Percentiles rank a stretch among this genome's conserved stretches.
These are phyloP conservation scores for Tinea trinotella DNA, from an alignment of 2,888 invertebrate genomes.

Conservation along the genomic window DNA sequence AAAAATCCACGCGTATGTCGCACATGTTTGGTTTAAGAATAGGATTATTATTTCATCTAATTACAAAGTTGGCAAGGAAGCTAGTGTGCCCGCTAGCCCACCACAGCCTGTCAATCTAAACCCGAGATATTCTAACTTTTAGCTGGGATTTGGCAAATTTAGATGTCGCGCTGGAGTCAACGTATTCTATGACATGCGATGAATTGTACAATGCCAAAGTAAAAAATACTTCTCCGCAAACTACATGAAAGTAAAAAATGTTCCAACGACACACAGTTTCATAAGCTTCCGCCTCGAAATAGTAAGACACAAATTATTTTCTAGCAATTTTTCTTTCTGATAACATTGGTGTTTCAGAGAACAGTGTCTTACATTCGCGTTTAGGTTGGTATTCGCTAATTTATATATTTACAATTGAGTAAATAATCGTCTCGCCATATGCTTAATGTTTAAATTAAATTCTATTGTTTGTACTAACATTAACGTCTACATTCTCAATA, in stretches of 20 bases:
- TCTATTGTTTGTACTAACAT: background rate
- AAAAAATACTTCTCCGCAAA: slow-evolving; percentile 37
- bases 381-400: background rate
- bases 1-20: background rate
- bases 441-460: background rate
- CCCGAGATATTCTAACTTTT: slow-evolving; percentile 47
- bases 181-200: slow-evolving; percentile 57
- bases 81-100: slow-evolving; percentile 32
- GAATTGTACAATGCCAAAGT: slow-evolving; percentile 41
- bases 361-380: background rate
- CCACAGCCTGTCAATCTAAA: slow-evolving; percentile 49
- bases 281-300: slow-evolving; percentile 19
- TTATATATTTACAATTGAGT: background rate
- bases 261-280: slow-evolving; percentile 44
- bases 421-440: background rate
- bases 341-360: background rate
- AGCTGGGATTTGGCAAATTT: slow-evolving; percentile 53
- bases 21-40: slow-evolving; percentile 9
- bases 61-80: slow-evolving; percentile 68
- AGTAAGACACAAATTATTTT: background rate
- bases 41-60: slow-evolving; percentile 47
- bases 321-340: background rate
- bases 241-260: slow-evolving; percentile 41
- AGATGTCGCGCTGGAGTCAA: slow-evolving; percentile 54
- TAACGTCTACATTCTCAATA: too few relatives aligned